phyloP scores from a whole-genome alignment of 2,888 invertebrate genomes.

The Campaea margaritaria region DNA sequence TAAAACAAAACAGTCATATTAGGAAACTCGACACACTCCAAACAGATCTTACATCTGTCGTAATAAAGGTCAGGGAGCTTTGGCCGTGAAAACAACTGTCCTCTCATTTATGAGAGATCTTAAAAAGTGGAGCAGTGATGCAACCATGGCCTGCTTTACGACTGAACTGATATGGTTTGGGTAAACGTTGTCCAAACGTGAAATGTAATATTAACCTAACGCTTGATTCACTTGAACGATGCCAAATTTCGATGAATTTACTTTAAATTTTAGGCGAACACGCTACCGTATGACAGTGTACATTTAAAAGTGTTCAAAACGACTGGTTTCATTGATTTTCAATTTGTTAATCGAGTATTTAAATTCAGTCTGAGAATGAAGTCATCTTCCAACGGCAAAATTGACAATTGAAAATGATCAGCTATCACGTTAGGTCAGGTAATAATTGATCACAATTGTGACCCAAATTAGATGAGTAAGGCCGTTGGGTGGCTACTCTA shows the following conservation, averaged over 20 bases:
- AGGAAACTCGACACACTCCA: too few species aligned
- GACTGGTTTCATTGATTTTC: background rate
- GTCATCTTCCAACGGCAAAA: conserved; percentile 3
- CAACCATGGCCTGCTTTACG: background rate
- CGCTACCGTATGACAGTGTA: too few species aligned
- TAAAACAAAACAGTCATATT: conserved; percentile 54
- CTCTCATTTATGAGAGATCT: too few species aligned
- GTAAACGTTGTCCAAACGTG: conserved; percentile 3
- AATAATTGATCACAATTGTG: conserved; percentile 25
- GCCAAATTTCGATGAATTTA: too few species aligned
- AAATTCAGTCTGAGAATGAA: background rate
- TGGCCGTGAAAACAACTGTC: too few species aligned
- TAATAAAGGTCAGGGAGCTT: background rate
- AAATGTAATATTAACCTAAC: background rate
- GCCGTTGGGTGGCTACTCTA: background rate
- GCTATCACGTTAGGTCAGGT: conserved; percentile 23
- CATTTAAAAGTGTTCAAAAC: too few species aligned
- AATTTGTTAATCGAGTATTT: background rate
- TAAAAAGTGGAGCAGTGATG: background rate
- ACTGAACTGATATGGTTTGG: background rate
- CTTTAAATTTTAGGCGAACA: too few species aligned
- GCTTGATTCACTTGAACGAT: too few species aligned
- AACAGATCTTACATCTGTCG: too few species aligned
- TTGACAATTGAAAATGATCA: conserved; percentile 18
- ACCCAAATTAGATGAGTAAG: conserved; percentile 16